These are phyloP conservation scores for Trachelus tabidus DNA, from an alignment of 2,888 invertebrate genomes.

Conservation along the genomic window DNA sequence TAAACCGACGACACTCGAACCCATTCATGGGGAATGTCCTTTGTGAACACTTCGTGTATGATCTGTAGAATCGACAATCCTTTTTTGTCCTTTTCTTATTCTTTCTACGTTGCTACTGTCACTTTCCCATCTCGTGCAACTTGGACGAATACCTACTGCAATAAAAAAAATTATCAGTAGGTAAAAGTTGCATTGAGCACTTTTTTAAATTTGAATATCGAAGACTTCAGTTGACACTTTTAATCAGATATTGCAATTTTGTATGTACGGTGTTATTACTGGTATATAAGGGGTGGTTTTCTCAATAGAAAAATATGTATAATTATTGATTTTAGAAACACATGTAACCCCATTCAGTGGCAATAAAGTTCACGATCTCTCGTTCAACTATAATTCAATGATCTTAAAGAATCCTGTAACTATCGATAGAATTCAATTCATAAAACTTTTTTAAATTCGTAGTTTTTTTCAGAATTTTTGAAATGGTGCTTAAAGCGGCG, in stretches of 20 bases:
- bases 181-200: background rate
- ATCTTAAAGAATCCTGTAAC: background rate
- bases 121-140: background rate
- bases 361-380: background rate
- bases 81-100: background rate
- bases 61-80: background rate
- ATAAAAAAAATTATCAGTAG: background rate
- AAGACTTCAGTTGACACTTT: background rate
- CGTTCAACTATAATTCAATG: background rate
- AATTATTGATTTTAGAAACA: background rate
- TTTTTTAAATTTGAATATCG: background rate
- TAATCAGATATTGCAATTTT: no score
- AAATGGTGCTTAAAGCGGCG: background rate
- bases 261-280: background rate
- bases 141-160: background rate
- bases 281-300: background rate
- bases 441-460: background rate
- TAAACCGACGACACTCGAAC: constrained; percentile 6
- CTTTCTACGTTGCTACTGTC: background rate
- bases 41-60: background rate
- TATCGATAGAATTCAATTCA: background rate
- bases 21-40: constrained; percentile 1
- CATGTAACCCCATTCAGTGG: background rate
- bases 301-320: background rate
- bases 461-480: background rate